Conservation (phyloP, 2,888 invertebrate species). For the Lycocerus yunnanus region DNA sequence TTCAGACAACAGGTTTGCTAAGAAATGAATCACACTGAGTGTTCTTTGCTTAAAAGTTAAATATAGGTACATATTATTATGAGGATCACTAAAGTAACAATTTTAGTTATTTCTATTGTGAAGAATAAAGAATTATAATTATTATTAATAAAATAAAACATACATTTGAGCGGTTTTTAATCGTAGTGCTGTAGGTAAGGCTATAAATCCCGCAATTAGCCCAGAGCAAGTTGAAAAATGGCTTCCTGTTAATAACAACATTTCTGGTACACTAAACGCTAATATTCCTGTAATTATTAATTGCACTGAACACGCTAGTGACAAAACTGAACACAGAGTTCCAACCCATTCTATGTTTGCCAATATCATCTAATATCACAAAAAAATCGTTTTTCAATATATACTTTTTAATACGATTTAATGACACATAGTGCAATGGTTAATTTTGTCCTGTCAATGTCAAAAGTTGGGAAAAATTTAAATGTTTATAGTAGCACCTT, state of each 20-base stretch:
- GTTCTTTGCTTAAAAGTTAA: no score
- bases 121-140: not conserved
- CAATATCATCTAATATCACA: slow-evolving; percentile 8
- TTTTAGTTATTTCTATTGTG: no score
- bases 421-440: not conserved
- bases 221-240: slow-evolving; percentile 37
- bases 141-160: slow-evolving; percentile 7
- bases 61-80: no score
- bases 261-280: slow-evolving; percentile 37
- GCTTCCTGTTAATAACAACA: slow-evolving; percentile 35
- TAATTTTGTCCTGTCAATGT: not conserved
- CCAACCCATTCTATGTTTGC: slow-evolving; percentile 36
- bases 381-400: not conserved
- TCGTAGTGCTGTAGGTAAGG: slow-evolving; percentile 40
- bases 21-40: no score
- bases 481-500: no score
- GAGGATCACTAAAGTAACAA: no score
- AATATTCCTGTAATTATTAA: slow-evolving; percentile 58
- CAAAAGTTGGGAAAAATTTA: not conserved
- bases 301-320: slow-evolving; percentile 51
- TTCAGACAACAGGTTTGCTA: no score
- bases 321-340: slow-evolving; percentile 47
- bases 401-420: not conserved
- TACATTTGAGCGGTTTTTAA: slow-evolving; percentile 39
- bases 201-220: slow-evolving; percentile 38